Evolutionary conservation across 2,888 invertebrate genomes (phyloP).

Genomic region (Automeris io): DNA sequence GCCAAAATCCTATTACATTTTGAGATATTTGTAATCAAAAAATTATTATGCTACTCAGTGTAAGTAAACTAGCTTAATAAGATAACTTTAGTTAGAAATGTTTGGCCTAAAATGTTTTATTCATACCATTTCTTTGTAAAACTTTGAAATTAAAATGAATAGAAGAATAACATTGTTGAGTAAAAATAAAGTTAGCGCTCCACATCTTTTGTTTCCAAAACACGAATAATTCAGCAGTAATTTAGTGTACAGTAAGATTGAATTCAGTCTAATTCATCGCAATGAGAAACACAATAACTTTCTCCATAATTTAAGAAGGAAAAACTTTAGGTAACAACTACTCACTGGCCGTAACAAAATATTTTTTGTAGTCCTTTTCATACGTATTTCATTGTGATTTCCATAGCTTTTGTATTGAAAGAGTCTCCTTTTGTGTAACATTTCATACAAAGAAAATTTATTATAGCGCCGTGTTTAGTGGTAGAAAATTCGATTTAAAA

Average conservation of each 20-base stretch:
- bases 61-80: too few species aligned
- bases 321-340: neutral
- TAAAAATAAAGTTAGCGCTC: neutral
- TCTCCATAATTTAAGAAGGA: constrained; percentile 7
- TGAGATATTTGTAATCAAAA: too few species aligned
- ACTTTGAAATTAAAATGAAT: neutral
- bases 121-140: neutral
- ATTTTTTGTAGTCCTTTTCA: neutral
- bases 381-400: neutral
- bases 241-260: constrained; percentile 16
- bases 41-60: too few species aligned
- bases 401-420: neutral
- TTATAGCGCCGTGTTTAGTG: neutral
- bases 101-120: constrained; percentile 1
- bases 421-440: neutral
- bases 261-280: constrained; percentile 11
- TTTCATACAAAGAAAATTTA: neutral
- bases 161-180: neutral
- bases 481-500: neutral
- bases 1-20: too few species aligned
- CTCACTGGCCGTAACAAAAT: neutral
- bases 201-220: constrained; percentile 2
- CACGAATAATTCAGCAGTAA: constrained; percentile 16
- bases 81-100: too few species aligned
- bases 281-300: constrained; percentile 13